phyloP scores from a whole-genome alignment of 2,888 invertebrate species.

The Andrena marginata region DNA sequence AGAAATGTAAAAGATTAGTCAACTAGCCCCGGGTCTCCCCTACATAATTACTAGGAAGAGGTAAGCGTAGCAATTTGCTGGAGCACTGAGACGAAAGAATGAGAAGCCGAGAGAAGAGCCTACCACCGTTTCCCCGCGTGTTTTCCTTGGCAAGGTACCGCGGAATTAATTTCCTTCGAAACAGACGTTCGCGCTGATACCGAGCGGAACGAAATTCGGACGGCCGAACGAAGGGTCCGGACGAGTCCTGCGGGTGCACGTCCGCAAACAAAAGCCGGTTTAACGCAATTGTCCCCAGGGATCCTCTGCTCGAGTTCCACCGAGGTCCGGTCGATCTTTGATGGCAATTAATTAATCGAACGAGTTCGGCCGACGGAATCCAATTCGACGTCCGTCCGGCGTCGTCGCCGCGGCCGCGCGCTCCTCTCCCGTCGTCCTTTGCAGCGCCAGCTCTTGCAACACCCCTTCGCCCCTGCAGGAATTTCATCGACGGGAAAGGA shows the following conservation, averaged over 20 bases:
- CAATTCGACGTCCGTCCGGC: conserved; percentile 32
- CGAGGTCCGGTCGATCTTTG: conserved; percentile 12
- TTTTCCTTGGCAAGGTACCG: conserved; percentile 15
- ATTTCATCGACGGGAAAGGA: too few relatives aligned
- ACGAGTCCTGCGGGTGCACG: conserved; percentile 29
- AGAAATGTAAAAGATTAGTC: too few relatives aligned
- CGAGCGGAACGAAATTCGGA: conserved; percentile 36
- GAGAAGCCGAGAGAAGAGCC: background rate
- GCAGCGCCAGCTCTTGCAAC: background rate
- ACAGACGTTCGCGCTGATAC: conserved; percentile 31
- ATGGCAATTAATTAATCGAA: conserved; percentile 61
- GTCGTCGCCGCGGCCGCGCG: too few relatives aligned
- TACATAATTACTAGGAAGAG: too few relatives aligned
- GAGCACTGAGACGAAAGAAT: background rate
- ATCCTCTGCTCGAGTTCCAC: conserved; percentile 17
- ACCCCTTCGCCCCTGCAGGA: background rate
- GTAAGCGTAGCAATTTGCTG: background rate
- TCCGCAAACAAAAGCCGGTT: conserved; percentile 54
- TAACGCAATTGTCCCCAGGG: conserved; percentile 49
- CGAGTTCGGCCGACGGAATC: conserved; percentile 44
- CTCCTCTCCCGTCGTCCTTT: background rate
- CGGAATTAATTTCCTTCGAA: conserved; percentile 38
- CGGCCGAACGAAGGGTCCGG: conserved; percentile 35
- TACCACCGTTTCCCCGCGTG: background rate
- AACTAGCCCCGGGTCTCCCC: too few relatives aligned